Evolutionary conservation across 2,113 vertebrate genomes (phyloP), one percentile per base, ranked within the genome.

Genomic region (Zosterops hypoxanthus): DNA sequence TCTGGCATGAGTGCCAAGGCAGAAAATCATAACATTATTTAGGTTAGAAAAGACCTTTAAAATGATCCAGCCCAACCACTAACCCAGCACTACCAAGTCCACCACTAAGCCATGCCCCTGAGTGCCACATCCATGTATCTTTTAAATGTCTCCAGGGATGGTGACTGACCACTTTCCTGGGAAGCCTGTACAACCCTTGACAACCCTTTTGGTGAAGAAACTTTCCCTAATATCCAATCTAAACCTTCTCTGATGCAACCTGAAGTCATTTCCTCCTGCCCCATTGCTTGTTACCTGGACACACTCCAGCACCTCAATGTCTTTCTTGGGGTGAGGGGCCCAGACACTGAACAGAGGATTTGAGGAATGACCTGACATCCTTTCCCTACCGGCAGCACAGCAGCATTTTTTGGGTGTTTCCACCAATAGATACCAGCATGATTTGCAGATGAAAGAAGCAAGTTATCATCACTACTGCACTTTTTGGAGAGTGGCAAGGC

Each of bases 381-480:
- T 60, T 73, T 42, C 64, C 42, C 29, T 70, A 14, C 55, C 50
- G 59, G 64, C 50, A 80, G 12, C 52, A 61, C 23, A 34, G 41
- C 8, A 14, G 29, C 14, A 34, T 25, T 41, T 49, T 16, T 31
- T 2, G 2, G 20, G 2, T 18, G 19, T 49, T 80, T 31, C 49
- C n/a, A 79, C 31, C 53, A 47, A 5, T 1, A 47, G 34, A 20
- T 24, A 29, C 11, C 31, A 57, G 57, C 1, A 3, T 0, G 0
- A 52, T 90, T 44, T 64, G 8, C 31, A 71, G 65, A 39, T 57
- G 13, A n/a, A 78, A 79, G 56, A 0, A 39, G 44, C 12, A 16
- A 2, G 1, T 65, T 52, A 41, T 42, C 53, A 44, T 33, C 44
- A n/a, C 24, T 26, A 12, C 17, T 52, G 19, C 12, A 29, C 23